phyloP scores from a whole-genome alignment of 2,888 invertebrate species.

The Lottia scabra region DNA sequence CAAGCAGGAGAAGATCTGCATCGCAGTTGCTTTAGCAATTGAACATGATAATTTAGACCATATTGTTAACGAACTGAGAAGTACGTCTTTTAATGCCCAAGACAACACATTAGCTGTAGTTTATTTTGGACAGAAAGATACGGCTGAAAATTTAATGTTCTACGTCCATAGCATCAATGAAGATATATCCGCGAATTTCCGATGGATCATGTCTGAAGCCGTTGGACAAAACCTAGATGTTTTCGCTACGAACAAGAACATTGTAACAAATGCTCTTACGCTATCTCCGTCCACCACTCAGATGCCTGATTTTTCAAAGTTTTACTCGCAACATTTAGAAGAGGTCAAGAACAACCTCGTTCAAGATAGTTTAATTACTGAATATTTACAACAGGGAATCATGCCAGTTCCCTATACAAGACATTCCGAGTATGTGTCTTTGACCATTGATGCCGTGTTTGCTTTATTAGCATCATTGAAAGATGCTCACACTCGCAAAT shows the following conservation, averaged over 20 bases:
- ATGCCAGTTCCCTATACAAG: not conserved
- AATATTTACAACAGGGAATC: not conserved
- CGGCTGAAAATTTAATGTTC: constrained; percentile 32
- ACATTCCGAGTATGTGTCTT: constrained; percentile 35
- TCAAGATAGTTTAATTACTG: constrained; percentile 2
- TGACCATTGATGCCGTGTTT: constrained; percentile 49
- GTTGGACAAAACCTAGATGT: constrained; percentile 37
- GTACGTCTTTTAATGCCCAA: constrained; percentile 28
- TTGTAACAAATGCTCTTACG: constrained; percentile 38
- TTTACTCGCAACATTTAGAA: constrained; percentile 8
- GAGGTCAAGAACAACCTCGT: constrained; percentile 1
- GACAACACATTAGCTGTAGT: constrained; percentile 41
- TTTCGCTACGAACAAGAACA: constrained; percentile 23
- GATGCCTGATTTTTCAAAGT: constrained; percentile 30
- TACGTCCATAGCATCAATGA: constrained; percentile 14
- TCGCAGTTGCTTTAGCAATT: constrained; percentile 31
- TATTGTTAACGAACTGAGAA: constrained; percentile 15
- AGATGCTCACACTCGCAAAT: constrained; percentile 23
- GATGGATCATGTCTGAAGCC: constrained; percentile 50
- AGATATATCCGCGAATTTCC: constrained; percentile 19
- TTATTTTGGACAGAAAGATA: constrained; percentile 44
- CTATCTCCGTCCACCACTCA: constrained; percentile 30
- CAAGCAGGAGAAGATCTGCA: constrained; percentile 42
- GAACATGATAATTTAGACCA: not conserved
- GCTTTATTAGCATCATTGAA: constrained; percentile 46